phyloP scores from a whole-genome alignment of 2,888 invertebrate species.

The Eupsilia transversa region DNA sequence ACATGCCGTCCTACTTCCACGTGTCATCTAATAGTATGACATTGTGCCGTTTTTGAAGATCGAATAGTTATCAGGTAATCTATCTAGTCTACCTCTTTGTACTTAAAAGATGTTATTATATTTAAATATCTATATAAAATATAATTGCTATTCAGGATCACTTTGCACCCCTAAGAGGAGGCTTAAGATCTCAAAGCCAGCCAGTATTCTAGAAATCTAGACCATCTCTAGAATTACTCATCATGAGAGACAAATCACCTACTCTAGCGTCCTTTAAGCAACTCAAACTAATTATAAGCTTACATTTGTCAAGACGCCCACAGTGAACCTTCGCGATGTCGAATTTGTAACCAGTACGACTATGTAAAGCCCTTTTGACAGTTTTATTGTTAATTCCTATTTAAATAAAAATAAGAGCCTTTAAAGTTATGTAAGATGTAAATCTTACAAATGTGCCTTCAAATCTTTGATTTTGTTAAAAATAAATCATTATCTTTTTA shows the following conservation, averaged over 20 bases:
- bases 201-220: neutral
- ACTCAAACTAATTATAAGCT: conserved; percentile 34
- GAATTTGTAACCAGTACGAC: neutral
- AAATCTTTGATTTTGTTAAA: too few species aligned
- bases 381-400: neutral
- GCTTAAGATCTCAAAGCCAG: neutral
- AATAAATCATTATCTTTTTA: too few species aligned
- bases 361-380: neutral
- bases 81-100: too few species aligned
- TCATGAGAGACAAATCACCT: neutral
- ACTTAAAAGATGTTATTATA: too few species aligned
- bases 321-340: conserved; percentile 17
- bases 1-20: too few species aligned
- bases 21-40: too few species aligned
- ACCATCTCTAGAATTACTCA: neutral
- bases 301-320: conserved; percentile 43
- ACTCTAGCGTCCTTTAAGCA: neutral
- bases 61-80: too few species aligned
- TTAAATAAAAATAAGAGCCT: neutral
- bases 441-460: too few species aligned
- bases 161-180: too few species aligned
- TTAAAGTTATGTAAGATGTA: neutral
- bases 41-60: too few species aligned
- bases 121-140: too few species aligned
- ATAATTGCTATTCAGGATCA: too few species aligned